A percentile compares a stretch with the other conserved stretches of the same genome.
Conservation (phyloP, 2,113 vertebrate species). For the Connochaetes taurinus region DNA sequence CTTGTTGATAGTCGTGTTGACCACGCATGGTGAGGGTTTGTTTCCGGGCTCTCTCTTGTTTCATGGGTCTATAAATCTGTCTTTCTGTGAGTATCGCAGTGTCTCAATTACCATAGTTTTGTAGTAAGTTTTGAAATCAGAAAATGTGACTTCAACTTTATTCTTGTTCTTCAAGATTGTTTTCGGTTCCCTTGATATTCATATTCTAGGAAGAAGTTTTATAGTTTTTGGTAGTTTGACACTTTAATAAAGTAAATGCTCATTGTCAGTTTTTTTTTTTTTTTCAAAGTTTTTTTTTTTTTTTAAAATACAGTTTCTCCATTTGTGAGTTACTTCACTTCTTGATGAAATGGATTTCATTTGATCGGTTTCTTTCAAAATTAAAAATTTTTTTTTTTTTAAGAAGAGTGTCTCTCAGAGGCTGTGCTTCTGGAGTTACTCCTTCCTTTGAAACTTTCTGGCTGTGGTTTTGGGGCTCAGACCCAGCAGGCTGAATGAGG, state of each 20-base stretch:
- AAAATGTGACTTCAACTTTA: not conserved
- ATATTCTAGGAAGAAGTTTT: not conserved
- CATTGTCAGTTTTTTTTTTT: not conserved
- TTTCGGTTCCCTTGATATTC: not conserved
- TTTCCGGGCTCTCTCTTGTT: not conserved
- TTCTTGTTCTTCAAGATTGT: not conserved
- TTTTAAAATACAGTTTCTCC: not conserved
- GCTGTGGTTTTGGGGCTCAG: not conserved
- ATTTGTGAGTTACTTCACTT: not conserved
- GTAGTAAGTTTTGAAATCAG: not conserved
- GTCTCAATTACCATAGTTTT: not conserved
- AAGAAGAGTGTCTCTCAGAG: not conserved
- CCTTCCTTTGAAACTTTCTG: not conserved
- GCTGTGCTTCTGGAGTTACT: not conserved
- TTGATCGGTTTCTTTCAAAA: not conserved
- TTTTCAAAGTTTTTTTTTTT: not conserved
- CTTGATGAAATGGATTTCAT: not conserved
- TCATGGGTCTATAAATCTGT: not conserved
- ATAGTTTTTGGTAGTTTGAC: not conserved
- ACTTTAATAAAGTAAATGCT: not conserved
- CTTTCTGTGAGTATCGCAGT: not conserved
- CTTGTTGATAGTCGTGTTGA: not conserved
- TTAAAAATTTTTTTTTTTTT: not conserved
- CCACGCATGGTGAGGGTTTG: fast-evolving
- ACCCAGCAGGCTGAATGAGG: not conserved